Base-by-base conservation (phyloP, 2,888 invertebrate species). In the Boloria euphrosyne region DNA sequence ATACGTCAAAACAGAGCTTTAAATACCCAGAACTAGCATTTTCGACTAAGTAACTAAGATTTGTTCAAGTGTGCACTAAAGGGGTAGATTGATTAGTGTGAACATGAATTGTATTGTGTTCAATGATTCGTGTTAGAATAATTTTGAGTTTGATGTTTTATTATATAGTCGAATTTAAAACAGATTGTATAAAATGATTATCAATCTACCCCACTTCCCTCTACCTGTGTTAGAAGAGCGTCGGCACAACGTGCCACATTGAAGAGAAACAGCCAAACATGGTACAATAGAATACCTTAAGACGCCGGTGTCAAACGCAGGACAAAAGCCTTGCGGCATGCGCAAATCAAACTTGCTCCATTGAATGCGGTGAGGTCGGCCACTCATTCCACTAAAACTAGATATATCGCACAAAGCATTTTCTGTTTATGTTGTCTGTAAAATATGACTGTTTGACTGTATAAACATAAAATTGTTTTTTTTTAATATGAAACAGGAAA, bases 311-410 rank as follows among this genome's bases (percentile, higher is more conserved):
- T 84, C 83, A 89, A 87, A 87, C 90, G 88, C 85, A 83, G 89
- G 87, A 90, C 87, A 90, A 81, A 89, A 90, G 87, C 87, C 88
- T 85, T 83, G 84, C 85, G 85, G 83, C 92, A 92, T 92, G 92
- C 92, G 90, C 90, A 90, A 91, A 90, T 84, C 84, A 91, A 84
- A 90, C 81, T 87, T 86, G 87, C 86, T 89, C 90, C 90, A 90
- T 86, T 87, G 78, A 90, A 90, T 92, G 92, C 91, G 88, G 92
- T 91, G 91, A 89, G 75, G 89, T 90, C 90, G 90, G 91, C 84
- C 91, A 89, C 90, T 89, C 90, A 92, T 91, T 90, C 90, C 89
- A 90, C 92, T 91, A 91, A 87, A 83, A 87, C 89, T 90, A 88
- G 78, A 78, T 80, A 81, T 78, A 84, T 88, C 84, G 82, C 84